Conservation (phyloP, 2,888 invertebrate species). For the Eupeodes latifasciatus region DNA sequence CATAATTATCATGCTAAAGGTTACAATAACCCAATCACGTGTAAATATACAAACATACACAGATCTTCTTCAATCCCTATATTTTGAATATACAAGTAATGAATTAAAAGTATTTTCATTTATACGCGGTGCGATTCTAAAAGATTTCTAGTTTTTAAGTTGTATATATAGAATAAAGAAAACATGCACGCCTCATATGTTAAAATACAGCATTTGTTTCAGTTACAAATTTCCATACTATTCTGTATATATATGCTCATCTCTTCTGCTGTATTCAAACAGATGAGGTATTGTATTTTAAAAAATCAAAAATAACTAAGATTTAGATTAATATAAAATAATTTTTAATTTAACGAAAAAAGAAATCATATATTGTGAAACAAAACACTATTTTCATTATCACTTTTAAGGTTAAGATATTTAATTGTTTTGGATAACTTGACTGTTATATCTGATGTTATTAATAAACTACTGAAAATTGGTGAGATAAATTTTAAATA, state of each 20-base stretch:
- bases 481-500: background rate
- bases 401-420: constrained; percentile 21
- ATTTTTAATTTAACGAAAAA: background rate
- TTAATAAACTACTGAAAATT: background rate
- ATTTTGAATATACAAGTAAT: background rate
- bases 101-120: background rate
- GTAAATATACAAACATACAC: background rate
- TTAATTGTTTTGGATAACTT: constrained; percentile 25
- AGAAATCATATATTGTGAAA: background rate
- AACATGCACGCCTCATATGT: constrained; percentile 10
- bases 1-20: background rate
- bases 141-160: background rate
- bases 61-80: constrained; percentile 1
- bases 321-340: background rate
- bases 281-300: constrained; percentile 9
- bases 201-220: constrained; percentile 3
- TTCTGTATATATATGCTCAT: background rate
- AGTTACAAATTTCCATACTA: constrained; percentile 33
- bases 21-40: background rate
- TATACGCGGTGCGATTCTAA: background rate
- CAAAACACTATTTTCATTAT: constrained; percentile 7
- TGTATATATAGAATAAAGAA: constrained; percentile 13
- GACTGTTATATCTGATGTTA: constrained; percentile 31
- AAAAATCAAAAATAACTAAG: background rate
- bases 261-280: background rate